These are phyloP conservation scores for Alsophila aescularia DNA, from an alignment of 2,888 invertebrate genomes.

Conservation along the genomic window DNA sequence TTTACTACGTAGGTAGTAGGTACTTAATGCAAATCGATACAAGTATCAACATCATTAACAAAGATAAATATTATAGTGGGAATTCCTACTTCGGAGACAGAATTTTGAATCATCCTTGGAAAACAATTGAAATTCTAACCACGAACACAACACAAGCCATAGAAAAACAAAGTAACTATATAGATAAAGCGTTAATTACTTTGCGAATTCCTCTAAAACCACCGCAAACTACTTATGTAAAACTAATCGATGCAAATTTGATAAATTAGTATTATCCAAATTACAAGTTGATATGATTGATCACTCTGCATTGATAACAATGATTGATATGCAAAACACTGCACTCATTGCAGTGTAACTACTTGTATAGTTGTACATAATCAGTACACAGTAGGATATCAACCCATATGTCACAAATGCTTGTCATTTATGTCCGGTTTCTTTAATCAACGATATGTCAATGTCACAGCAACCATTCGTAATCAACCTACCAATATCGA, in stretches of 20 bases:
- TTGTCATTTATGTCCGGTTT: too few species aligned
- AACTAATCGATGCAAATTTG: neutral
- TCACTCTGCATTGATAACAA: neutral
- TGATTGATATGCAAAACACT: neutral
- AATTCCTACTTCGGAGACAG: neutral
- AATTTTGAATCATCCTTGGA: neutral
- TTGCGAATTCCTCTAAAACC: neutral
- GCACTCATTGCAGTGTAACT: too few species aligned
- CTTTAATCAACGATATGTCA: too few species aligned
- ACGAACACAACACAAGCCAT: constrained; percentile 3
- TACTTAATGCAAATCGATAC: neutral
- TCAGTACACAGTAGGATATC: too few species aligned
- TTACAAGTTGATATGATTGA: too few species aligned
- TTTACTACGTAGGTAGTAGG: too few species aligned
- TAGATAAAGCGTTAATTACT: neutral
- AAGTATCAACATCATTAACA: neutral
- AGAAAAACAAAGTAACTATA: neutral
- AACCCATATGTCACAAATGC: too few species aligned
- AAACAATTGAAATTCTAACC: neutral
- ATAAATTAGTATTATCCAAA: neutral
- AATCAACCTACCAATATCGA: too few species aligned
- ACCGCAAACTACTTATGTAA: neutral
- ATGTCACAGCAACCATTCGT: too few species aligned
- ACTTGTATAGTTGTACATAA: too few species aligned
- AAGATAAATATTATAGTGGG: neutral